phyloP scores from a whole-genome alignment of 2,113 vertebrate species.

The Podarcis muralis region DNA sequence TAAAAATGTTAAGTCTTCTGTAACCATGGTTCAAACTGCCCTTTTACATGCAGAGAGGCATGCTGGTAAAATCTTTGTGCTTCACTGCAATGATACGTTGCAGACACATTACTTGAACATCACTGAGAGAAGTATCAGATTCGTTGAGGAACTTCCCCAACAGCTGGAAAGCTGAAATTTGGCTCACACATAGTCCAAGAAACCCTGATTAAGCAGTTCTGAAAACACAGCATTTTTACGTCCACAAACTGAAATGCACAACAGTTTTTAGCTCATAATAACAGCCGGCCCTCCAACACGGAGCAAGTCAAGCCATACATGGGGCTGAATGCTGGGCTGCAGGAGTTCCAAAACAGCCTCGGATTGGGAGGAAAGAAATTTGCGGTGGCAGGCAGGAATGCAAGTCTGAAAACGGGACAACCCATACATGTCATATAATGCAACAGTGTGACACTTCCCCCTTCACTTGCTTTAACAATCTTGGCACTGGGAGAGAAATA shows the following conservation, averaged over 20 bases:
- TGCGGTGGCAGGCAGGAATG: neutral
- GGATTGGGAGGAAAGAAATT: neutral
- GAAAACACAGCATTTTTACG: neutral
- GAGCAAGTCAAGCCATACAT: neutral
- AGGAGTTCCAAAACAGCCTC: neutral
- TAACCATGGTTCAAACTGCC: neutral
- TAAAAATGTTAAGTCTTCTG: neutral
- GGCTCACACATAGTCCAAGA: neutral
- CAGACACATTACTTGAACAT: neutral
- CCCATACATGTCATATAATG: neutral
- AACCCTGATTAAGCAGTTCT: neutral
- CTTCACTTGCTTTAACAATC: neutral
- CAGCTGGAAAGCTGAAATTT: neutral
- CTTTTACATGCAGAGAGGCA: neutral
- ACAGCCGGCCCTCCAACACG: neutral
- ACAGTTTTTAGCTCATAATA: neutral
- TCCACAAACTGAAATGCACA: neutral
- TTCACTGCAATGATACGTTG: neutral
- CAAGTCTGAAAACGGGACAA: neutral
- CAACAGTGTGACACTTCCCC: neutral
- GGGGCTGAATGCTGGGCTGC: neutral
- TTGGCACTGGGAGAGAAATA: neutral
- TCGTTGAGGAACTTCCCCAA: neutral
- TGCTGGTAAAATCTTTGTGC: neutral
- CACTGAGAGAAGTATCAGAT: neutral